Base-by-base conservation (phyloP, 2,888 invertebrate species). In the Andrena flavipes region DNA sequence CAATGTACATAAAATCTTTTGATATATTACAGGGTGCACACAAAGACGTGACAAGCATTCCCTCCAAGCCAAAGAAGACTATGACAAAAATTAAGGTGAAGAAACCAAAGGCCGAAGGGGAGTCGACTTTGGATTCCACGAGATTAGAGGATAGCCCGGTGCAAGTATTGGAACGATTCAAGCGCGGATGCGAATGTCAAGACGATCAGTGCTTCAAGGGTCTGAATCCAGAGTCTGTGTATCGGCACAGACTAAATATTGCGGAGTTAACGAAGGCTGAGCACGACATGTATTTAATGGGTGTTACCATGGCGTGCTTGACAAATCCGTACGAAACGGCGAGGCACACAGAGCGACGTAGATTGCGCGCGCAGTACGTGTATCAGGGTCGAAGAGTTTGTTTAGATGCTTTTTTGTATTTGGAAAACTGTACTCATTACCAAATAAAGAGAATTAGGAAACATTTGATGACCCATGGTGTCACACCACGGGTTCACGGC, bases 261-360 rank as follows among this genome's bases (percentile, higher is more conserved):
- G 97, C 97, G 0, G 97, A 97, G 93, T 92, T 97, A 79, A 97
- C 97, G 0, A 97, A 97, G 94, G 96, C 96, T 75, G 97, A 97
- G 93, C 97, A 97, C 93, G 97, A 97, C 93, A 97, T 97, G 97
- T 97, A 97, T 92, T 94, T 97, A 89, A 97, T 97, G 97, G 97
- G 97, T n/a, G 96, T 97, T 42, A 97, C 97, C 2, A 97, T 97
- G 97, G 97, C 97, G 0, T 97, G 97, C 88, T 94, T 97, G 85
- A 96, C 97, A 0, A 97, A 97, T 93, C 94, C 95, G 1, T 96
- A 96, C 23, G 96, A 96, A 75, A 96, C 96, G 77, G 96, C 96
- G 0, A 94, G 97, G 29, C 96, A 96, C 87, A 97, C 96, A 91
- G 97, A 97, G 84, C 94, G 97, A 64, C 95, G 96, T 94, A 95